Conservation (phyloP, 1,140 invertebrate genomes). For the Euwallacea similis region DNA sequence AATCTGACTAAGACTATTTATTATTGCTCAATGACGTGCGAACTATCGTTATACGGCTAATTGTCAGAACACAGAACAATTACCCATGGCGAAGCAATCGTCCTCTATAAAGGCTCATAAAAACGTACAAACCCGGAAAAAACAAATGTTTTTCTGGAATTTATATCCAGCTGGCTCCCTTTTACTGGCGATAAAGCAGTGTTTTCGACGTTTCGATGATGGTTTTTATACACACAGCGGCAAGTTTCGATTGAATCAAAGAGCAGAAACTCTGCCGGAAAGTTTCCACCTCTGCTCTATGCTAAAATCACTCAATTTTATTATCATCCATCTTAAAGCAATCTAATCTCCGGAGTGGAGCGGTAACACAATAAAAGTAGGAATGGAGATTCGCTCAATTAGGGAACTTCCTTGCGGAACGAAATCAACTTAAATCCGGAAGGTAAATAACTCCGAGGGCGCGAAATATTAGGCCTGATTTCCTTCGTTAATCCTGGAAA, state of each 20-base stretch:
- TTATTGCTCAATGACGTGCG: too few relatives aligned
- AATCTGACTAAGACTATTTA: too few relatives aligned
- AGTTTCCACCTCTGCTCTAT: neutral
- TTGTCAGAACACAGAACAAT: neutral
- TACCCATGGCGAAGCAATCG: neutral
- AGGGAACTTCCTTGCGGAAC: slow-evolving; percentile 22
- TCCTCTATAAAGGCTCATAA: neutral
- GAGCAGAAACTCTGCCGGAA: too few relatives aligned
- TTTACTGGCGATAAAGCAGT: slow-evolving; percentile 20
- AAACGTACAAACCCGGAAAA: slow-evolving; percentile 10
- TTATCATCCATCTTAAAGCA: slow-evolving; percentile 15
- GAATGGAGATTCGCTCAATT: slow-evolving; percentile 28
- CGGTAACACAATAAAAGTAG: slow-evolving; percentile 25
- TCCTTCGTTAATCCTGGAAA: too few relatives aligned
- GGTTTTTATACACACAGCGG: too few relatives aligned
- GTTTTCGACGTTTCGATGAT: slow-evolving; percentile 5
- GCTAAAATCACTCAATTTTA: slow-evolving; percentile 11
- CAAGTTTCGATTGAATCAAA: too few relatives aligned
- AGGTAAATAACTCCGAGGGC: slow-evolving; percentile 17
- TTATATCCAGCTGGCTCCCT: slow-evolving; percentile 9
- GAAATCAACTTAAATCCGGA: slow-evolving; percentile 25
- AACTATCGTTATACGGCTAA: neutral
- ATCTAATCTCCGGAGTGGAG: slow-evolving; percentile 20
- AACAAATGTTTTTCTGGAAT: slow-evolving; percentile 19
- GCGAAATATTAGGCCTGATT: slow-evolving; percentile 15